phyloP scores from a whole-genome alignment of 2,888 invertebrate genomes.

The Drosophila cognata region DNA sequence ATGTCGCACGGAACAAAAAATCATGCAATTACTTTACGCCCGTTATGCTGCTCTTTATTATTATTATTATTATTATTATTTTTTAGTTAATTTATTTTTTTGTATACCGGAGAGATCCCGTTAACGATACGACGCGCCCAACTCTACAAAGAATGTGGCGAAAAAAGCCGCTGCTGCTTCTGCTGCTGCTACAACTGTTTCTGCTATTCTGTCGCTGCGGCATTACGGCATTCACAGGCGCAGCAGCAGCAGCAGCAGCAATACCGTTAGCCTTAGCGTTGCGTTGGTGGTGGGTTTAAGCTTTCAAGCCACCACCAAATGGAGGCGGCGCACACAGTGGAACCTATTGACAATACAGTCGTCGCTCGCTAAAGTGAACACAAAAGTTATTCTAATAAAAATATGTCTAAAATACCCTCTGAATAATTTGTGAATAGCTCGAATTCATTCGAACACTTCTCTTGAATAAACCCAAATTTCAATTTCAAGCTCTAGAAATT shows the following conservation, averaged over 20 bases:
- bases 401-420: neutral
- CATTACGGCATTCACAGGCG: constrained; percentile 44
- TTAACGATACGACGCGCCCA: constrained; percentile 34
- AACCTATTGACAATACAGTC: constrained; percentile 15
- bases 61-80: constrained; percentile 5
- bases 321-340: constrained; percentile 19
- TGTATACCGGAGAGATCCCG: constrained; percentile 23
- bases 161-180: constrained; percentile 32
- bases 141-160: constrained; percentile 41
- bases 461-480: neutral
- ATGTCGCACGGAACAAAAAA: constrained; percentile 12
- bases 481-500: neutral
- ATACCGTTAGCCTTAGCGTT: constrained; percentile 43
- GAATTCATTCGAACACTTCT: neutral
- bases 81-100: neutral
- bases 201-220: constrained; percentile 24
- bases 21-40: neutral
- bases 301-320: constrained; percentile 52
- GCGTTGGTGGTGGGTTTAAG: constrained; percentile 37
- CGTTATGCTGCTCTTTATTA: constrained; percentile 5
- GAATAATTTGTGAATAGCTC: neutral
- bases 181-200: constrained; percentile 1
- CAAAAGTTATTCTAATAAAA: neutral
- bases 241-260: constrained; percentile 43
- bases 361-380: neutral